Base-by-base conservation (phyloP, 2,797 vertebrate species). In the Sebastes kiyomatsui region DNA sequence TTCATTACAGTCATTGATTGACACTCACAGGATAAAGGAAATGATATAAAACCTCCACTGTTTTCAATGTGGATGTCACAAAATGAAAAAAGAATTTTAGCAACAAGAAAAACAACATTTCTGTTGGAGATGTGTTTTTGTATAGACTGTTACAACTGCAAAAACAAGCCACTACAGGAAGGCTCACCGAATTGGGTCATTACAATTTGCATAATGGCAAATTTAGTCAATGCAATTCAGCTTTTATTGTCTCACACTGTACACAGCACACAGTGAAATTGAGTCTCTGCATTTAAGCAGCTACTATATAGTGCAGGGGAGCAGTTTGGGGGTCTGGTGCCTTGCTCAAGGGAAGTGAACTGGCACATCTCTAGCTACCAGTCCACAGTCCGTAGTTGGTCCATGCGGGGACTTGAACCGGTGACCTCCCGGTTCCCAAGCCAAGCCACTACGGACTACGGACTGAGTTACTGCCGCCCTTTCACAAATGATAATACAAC, bases 41-140 rank as follows among this genome's bases (percentile, higher is more conserved):
- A 35, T 16, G 0, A 64, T 64, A 23, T 35, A 35, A 75, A 64
- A 42, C 32, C 16, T 1, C 4, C 4, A 4, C 8, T 6, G 22
- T 52, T 56, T 18, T 30, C 4, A 18, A 25, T 12, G 23, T 23
- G 1, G 14, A 49, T 49, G 46, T 49, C 18, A 32, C 0, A 32
- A 33, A 33, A 61, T 49, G 18, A 46, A 18, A 16, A 42, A 16
- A 42, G 0, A 42, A 42, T 0, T 2, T 35, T 10, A 3, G 5
- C 49, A 30, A 23, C 8, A 38, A 9, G 12, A 49, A 9, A 28
- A 13, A 67, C 22, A 32, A 32, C 1, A 2, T 33, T 27, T 68
- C 16, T 32, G 4, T 23, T 5, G 3, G 2, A 11, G 12, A 35
- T 23, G 58, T 70, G 59, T 28, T 14, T 49, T 65, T 22, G 27